A percentile compares a stretch with the other conserved stretches of the same genome.
Evolutionary conservation across 1,140 invertebrate genomes (phyloP).

Genomic region (Bilobella aurantiaca): DNA sequence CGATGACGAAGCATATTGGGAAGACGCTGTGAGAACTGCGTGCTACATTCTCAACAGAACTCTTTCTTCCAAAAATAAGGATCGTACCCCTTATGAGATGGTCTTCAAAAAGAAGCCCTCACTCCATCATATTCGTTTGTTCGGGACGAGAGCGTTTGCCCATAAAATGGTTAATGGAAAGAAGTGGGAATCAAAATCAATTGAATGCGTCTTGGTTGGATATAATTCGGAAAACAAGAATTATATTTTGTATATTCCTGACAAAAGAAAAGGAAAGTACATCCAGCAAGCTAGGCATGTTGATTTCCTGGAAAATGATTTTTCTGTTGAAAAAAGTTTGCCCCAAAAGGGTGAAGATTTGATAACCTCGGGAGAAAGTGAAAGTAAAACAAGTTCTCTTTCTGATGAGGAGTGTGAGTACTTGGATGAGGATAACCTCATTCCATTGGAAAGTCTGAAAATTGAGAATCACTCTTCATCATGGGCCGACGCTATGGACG

Average conservation of each 20-base stretch:
- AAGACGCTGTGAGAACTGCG: constrained; percentile 13
- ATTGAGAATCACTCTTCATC: neutral
- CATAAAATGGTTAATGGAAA: neutral
- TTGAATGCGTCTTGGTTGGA: constrained; percentile 1
- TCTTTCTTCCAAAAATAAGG: constrained; percentile 1
- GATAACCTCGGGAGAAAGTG: neutral
- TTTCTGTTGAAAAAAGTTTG: neutral
- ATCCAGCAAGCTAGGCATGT: constrained; percentile 7
- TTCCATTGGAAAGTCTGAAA: neutral
- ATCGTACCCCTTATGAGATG: neutral
- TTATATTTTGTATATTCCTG: constrained; percentile 1
- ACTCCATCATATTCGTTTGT: neutral
- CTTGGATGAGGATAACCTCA: neutral
- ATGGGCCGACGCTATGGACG: neutral
- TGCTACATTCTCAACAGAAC: constrained; percentile 11
- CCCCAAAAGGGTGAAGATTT: neutral
- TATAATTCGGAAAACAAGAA: neutral
- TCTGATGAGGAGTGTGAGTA: neutral
- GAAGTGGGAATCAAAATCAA: neutral
- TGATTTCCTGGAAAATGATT: constrained; percentile 2
- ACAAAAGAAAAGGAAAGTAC: neutral
- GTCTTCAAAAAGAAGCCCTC: neutral
- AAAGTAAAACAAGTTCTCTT: neutral
- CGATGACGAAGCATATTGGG: neutral
- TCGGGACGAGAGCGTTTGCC: neutral